These are phyloP conservation scores for Cheilosia soror DNA, from an alignment of 2,888 invertebrate species.

Conservation along the genomic window DNA sequence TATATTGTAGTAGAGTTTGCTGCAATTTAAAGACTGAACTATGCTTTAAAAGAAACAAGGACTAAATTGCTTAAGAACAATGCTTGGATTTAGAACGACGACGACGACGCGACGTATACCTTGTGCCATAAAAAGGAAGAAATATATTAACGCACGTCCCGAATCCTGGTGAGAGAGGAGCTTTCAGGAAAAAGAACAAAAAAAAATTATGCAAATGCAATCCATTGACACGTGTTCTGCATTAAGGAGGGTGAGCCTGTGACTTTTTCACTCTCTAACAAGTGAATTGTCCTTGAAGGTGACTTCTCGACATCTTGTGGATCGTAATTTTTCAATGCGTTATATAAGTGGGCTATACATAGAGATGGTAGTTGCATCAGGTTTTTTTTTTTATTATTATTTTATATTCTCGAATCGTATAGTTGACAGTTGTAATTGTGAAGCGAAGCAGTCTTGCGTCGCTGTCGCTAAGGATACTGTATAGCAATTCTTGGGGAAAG, in stretches of 20 bases:
- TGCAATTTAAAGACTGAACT: not conserved
- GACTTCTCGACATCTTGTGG: conserved; percentile 52
- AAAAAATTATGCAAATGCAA: conserved; percentile 69
- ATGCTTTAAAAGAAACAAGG: not conserved
- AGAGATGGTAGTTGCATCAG: conserved; percentile 14
- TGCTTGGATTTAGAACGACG: not conserved
- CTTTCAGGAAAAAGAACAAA: conserved; percentile 8
- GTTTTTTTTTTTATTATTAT: not conserved
- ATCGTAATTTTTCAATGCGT: conserved; percentile 19
- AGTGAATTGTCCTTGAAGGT: conserved; percentile 62
- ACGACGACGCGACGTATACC: not conserved
- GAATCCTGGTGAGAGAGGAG: conserved; percentile 38
- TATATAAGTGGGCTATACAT: not conserved
- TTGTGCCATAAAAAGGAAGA: not conserved
- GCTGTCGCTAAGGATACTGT: not conserved
- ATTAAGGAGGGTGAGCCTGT: conserved; percentile 17
- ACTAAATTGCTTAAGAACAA: not conserved
- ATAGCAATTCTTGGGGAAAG: conserved; percentile 12
- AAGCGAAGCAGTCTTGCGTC: not conserved
- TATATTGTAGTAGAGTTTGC: not conserved
- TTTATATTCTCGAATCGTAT: not conserved
- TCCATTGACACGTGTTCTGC: conserved; percentile 56
- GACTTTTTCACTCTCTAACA: conserved; percentile 27
- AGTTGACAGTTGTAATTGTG: not conserved
- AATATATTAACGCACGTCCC: conserved; percentile 50